These are phyloP conservation scores for Steinernema khuongi DNA, from an alignment of 1,140 invertebrate species.

Conservation along the genomic window DNA sequence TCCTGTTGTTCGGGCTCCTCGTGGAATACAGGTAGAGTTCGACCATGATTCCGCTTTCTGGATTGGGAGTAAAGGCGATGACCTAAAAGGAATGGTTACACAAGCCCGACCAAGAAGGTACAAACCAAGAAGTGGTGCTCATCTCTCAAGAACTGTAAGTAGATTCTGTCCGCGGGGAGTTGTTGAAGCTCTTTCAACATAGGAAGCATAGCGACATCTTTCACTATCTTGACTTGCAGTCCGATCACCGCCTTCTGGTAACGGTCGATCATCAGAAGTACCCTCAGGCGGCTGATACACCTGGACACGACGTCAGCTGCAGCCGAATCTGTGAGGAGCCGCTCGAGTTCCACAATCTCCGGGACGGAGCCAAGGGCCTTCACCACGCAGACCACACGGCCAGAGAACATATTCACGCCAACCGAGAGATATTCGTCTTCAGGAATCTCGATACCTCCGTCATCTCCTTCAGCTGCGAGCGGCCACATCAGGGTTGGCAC, in stretches of 20 bases:
- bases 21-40: not conserved
- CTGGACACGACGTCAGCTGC: not conserved
- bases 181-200: conserved; percentile 18
- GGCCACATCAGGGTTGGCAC: conserved; percentile 14
- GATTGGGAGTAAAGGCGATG: not conserved
- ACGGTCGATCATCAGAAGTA: conserved; percentile 30
- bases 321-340: not conserved
- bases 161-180: not conserved
- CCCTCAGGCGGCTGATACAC: conserved; percentile 20
- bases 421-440: conserved; percentile 33
- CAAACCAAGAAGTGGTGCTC: not conserved
- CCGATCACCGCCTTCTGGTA: conserved; percentile 20
- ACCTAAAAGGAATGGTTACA: not conserved
- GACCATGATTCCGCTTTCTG: not conserved
- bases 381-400: conserved; percentile 32
- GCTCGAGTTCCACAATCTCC: conserved; percentile 24
- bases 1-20: not conserved
- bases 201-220: conserved; percentile 23
- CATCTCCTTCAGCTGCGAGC: conserved; percentile 20
- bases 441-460: conserved; percentile 28
- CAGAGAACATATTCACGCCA: conserved; percentile 38
- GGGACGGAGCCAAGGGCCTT: not conserved
- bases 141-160: not conserved
- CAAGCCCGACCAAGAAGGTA: not conserved
- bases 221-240: conserved; percentile 30